These are phyloP conservation scores for Polydesmus complanatus DNA, from an alignment of 2,888 invertebrate genomes.

Conservation along the genomic window DNA sequence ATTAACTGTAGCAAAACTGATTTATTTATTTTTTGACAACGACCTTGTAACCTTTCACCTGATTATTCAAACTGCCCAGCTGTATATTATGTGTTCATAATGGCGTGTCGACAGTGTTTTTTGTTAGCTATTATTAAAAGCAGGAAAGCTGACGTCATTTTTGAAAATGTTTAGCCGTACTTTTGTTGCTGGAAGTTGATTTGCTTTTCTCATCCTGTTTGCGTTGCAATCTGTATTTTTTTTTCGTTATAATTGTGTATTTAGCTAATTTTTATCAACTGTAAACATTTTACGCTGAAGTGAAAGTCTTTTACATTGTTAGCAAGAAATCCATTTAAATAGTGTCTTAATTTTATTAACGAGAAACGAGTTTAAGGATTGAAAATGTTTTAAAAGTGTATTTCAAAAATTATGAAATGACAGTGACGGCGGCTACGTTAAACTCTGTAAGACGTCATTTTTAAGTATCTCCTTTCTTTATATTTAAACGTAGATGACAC, in stretches of 20 bases:
- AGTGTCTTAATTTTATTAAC: too few relatives aligned
- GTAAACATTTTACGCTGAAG: background rate
- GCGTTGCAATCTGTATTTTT: background rate
- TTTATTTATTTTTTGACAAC: too few relatives aligned
- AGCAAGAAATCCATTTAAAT: too few relatives aligned
- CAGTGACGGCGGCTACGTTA: too few relatives aligned
- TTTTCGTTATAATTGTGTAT: background rate
- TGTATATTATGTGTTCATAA: background rate
- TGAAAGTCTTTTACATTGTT: background rate
- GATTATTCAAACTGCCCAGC: too few relatives aligned
- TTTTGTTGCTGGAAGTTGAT: background rate
- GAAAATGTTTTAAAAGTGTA: too few relatives aligned
- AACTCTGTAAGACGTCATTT: too few relatives aligned
- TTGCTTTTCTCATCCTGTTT: background rate
- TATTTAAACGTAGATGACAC: conserved; percentile 11
- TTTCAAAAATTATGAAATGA: too few relatives aligned
- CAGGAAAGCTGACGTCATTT: background rate
- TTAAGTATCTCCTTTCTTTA: too few relatives aligned
- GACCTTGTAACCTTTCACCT: too few relatives aligned
- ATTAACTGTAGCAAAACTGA: too few relatives aligned
- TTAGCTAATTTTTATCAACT: background rate
- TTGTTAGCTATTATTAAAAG: background rate
- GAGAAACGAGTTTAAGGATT: too few relatives aligned
- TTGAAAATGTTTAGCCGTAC: background rate
- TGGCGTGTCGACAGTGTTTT: background rate